A percentile compares a stretch with the other conserved stretches of the same genome.
Conservation (phyloP, 2,797 vertebrate genomes). For the Myiotriccus ornatus region DNA sequence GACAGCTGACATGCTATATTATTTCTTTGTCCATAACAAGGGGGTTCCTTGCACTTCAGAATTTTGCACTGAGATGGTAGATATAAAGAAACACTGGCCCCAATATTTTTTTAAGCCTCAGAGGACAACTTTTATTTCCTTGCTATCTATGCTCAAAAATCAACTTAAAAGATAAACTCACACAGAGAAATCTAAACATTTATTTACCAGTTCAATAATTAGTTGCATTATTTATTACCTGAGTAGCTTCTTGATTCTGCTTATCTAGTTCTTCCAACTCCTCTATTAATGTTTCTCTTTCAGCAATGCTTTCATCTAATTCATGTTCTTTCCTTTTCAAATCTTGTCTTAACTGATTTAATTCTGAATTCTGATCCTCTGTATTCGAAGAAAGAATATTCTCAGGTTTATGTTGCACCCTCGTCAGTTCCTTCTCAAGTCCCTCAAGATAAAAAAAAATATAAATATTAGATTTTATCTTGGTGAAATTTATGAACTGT, state of each 20-base stretch:
- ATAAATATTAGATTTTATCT: neutral
- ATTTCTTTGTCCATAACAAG: neutral
- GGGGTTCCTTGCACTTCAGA: neutral
- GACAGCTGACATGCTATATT: accelerated
- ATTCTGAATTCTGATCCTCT: slow-evolving; percentile 55
- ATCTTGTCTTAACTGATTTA: slow-evolving; percentile 78
- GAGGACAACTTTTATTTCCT: neutral
- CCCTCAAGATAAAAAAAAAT: slow-evolving; percentile 66
- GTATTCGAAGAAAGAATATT: neutral
- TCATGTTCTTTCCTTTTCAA: slow-evolving; percentile 80
- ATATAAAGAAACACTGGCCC: neutral
- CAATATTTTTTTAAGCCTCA: neutral
- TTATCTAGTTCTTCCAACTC: slow-evolving; percentile 93
- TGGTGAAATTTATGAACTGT: neutral
- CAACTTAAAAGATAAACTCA: neutral
- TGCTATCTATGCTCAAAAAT: neutral
- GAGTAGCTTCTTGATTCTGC: slow-evolving; percentile 94
- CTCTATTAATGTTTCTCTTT: slow-evolving; percentile 82
- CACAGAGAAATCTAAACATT: neutral
- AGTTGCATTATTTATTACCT: slow-evolving; percentile 76
- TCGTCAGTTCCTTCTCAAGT: slow-evolving; percentile 71
- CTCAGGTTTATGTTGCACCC: slow-evolving; percentile 56
- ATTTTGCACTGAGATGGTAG: accelerated
- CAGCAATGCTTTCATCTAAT: slow-evolving; percentile 79
- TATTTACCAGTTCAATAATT: neutral